Conservation (phyloP, 2,888 invertebrate species). For the Xylocampa areola region DNA sequence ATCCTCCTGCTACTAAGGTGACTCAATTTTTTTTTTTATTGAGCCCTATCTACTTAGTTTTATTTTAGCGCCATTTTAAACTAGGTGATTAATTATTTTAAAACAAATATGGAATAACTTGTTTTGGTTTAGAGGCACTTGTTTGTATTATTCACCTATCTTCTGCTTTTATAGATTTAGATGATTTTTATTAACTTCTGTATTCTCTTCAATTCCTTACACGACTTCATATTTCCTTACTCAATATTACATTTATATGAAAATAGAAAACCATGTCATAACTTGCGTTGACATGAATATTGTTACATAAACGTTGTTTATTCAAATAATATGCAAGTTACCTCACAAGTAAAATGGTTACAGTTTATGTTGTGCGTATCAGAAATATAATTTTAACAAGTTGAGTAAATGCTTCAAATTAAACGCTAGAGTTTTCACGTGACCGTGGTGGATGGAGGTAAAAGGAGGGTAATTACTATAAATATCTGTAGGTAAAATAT, state of each 20-base stretch:
- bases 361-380: slow-evolving; percentile 45
- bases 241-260: slow-evolving; percentile 8
- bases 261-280: slow-evolving; percentile 22
- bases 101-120: too few species aligned
- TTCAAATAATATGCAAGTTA: slow-evolving; percentile 50
- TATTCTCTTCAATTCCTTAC: neutral
- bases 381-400: slow-evolving; percentile 46
- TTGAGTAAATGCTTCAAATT: slow-evolving; percentile 27
- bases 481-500: slow-evolving; percentile 24
- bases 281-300: slow-evolving; percentile 33
- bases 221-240: slow-evolving; percentile 1
- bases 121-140: too few species aligned
- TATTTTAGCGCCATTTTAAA: too few species aligned
- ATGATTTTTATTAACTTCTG: too few species aligned
- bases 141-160: too few species aligned
- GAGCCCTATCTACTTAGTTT: too few species aligned
- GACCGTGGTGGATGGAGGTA: too few species aligned
- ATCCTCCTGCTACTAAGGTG: too few species aligned
- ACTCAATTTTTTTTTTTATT: too few species aligned
- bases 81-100: too few species aligned
- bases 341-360: slow-evolving; percentile 33
- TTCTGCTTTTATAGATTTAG: too few species aligned
- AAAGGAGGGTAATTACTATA: too few species aligned
- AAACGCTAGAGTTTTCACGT: slow-evolving; percentile 48
- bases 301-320: slow-evolving; percentile 46